Evolutionary conservation across 1,140 invertebrate genomes (phyloP).

Genomic region (Drosophila yakuba): DNA sequence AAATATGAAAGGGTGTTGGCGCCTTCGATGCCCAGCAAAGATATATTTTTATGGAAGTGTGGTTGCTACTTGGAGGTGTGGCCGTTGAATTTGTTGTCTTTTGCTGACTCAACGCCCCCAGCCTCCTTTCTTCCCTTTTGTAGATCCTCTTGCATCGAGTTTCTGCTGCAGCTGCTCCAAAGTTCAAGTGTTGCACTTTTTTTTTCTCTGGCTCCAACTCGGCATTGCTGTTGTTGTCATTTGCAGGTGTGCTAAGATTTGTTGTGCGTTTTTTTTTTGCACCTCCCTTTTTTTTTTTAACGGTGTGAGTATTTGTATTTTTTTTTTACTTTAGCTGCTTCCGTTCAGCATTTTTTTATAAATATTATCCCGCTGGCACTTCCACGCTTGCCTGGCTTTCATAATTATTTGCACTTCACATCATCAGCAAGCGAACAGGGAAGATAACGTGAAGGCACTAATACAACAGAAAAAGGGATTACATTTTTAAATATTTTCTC

Average conservation of each 20-base stretch:
- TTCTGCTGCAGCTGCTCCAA: conserved; percentile 66
- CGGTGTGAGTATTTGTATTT: neutral
- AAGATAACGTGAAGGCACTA: neutral
- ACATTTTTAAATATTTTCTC: conserved; percentile 2
- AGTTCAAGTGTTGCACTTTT: conserved; percentile 78
- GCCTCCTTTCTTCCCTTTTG: conserved; percentile 2
- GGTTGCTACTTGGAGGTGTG: conserved; percentile 30
- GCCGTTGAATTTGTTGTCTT: conserved; percentile 15
- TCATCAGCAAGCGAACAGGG: conserved; percentile 59
- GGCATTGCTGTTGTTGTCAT: conserved; percentile 39
- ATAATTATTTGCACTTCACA: conserved; percentile 81
- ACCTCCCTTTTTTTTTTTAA: conserved; percentile 13
- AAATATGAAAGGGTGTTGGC: neutral
- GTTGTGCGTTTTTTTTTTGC: conserved; percentile 25
- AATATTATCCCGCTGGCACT: conserved; percentile 11
- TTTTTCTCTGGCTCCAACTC: conserved; percentile 17
- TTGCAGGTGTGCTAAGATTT: conserved; percentile 78
- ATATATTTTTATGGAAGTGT: neutral
- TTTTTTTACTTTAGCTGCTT: conserved; percentile 55
- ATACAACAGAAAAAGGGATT: neutral
- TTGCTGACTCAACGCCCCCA: conserved; percentile 43
- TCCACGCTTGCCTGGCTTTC: conserved; percentile 47
- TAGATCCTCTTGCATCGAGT: conserved; percentile 4
- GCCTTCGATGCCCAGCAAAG: neutral
- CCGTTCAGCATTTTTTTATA: conserved; percentile 46